Conservation (phyloP, 1,140 invertebrate genomes). For the Cylas formicarius region DNA sequence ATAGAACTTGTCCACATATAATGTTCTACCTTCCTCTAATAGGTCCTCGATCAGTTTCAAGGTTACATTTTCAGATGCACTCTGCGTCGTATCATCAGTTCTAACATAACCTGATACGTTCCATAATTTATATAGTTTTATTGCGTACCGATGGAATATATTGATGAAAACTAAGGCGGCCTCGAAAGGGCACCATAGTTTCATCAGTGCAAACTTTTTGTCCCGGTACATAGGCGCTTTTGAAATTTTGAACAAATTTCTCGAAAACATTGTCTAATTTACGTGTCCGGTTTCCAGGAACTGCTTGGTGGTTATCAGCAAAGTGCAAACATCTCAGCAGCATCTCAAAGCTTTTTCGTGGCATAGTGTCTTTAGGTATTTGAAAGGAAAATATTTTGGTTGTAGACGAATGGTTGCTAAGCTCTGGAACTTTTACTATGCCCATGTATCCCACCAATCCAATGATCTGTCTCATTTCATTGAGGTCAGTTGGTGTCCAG, state of each 20-base stretch:
- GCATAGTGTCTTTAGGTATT: constrained; percentile 12
- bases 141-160: constrained; percentile 32
- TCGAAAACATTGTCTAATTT: constrained; percentile 11
- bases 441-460: constrained; percentile 12
- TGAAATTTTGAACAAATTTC: constrained; percentile 20
- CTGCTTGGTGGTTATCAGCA: constrained; percentile 8
- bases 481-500: constrained; percentile 8
- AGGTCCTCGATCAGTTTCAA: constrained; percentile 13
- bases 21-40: constrained; percentile 14
- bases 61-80: constrained; percentile 10
- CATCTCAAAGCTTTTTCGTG: constrained; percentile 14
- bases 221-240: constrained; percentile 20
- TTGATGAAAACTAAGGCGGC: constrained; percentile 33
- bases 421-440: constrained; percentile 8
- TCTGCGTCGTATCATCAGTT: constrained; percentile 4
- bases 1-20: constrained; percentile 39
- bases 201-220: constrained; percentile 32
- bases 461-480: constrained; percentile 15
- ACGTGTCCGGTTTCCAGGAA: neutral
- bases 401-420: constrained; percentile 9
- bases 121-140: constrained; percentile 35
- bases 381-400: constrained; percentile 3
- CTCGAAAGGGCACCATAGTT: constrained; percentile 35
- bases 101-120: constrained; percentile 20
- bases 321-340: constrained; percentile 17